Evolutionary conservation across 2,113 vertebrate species (phyloP).

Genomic region (Elanoides forficatus): DNA sequence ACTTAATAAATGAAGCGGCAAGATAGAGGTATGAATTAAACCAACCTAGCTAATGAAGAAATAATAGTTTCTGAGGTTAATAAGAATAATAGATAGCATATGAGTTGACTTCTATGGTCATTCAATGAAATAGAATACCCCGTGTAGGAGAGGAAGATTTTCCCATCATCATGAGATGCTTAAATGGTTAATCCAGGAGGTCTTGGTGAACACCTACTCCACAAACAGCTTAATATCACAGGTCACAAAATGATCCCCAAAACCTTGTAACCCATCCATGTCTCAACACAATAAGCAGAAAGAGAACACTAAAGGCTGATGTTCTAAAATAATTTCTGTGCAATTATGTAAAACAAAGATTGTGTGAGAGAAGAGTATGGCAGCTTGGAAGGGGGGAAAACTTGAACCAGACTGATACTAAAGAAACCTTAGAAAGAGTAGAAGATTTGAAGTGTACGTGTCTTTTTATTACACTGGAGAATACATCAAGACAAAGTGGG

Average conservation of each 20-base stretch:
- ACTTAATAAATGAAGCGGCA: background rate
- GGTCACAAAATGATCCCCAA: background rate
- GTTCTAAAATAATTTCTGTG: background rate
- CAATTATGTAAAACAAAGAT: background rate
- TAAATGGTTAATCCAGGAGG: background rate
- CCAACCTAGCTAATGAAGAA: background rate
- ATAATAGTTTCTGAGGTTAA: background rate
- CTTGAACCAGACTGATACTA: background rate
- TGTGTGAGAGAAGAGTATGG: background rate
- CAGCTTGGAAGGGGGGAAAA: background rate
- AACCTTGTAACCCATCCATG: background rate
- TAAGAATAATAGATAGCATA: background rate
- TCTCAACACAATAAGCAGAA: background rate
- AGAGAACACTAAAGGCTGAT: background rate
- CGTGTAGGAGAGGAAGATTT: background rate
- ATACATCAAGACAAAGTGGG: background rate
- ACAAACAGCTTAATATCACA: background rate
- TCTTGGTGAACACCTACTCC: background rate
- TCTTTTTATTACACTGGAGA: background rate
- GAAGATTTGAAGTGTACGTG: background rate
- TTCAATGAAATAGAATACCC: background rate
- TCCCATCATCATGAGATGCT: background rate
- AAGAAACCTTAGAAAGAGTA: background rate
- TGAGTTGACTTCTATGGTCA: rapidly evolving
- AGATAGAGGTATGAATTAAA: background rate